Base-by-base conservation (phyloP, 2,888 invertebrate genomes). In the Spilarctia lutea region DNA sequence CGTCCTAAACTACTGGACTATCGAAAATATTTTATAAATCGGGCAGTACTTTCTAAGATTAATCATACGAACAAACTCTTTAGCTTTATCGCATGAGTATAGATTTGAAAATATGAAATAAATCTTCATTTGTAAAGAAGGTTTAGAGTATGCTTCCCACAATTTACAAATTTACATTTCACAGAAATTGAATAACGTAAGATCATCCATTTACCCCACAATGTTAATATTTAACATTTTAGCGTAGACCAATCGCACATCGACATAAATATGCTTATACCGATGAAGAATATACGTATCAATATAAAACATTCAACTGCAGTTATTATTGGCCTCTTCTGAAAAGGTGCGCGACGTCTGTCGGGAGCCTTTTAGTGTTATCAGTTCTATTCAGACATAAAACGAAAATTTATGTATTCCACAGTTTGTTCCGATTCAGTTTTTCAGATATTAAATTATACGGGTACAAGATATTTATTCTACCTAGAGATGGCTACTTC, bases 321-420 rank as follows among this genome's bases (percentile, higher is more conserved):
- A 27, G 30, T 2, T 63, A 30, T 63, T 30, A 63, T 30, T 30
- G 30, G 30, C 8, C 18, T 30, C 30, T 30, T 18, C 63, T 63
- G 30, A 6, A 63, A 63, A 63, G 63, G 63, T 30, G 13, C 63
- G 63, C 30, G 30, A 68, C 33, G 24, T 39, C 56, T 35, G 68
- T 68, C 8, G 68, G 45, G 10, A 68, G 45, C 45, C 68, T 68
- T 68, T 45, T 6, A 35, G 66, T 39, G 66, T 35, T 66, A 66
- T 39, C 45, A 20, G 45, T 68, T 42, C 45, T 18, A 27, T 45
- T 68, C 42, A 45, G 68, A 10, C 27, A 63, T 68, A 27, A 45
- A 45, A 45, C 30, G 68, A 42, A 68, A 68, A 42, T 68, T 45
- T 42, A 68, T 45, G 33, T 20, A 24, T 30, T 27, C 33, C 27